Percentiles rank a stretch among this genome's conserved stretches.
Evolutionary conservation across 2,888 invertebrate species (phyloP).

Genomic region (Gerris lacustris): DNA sequence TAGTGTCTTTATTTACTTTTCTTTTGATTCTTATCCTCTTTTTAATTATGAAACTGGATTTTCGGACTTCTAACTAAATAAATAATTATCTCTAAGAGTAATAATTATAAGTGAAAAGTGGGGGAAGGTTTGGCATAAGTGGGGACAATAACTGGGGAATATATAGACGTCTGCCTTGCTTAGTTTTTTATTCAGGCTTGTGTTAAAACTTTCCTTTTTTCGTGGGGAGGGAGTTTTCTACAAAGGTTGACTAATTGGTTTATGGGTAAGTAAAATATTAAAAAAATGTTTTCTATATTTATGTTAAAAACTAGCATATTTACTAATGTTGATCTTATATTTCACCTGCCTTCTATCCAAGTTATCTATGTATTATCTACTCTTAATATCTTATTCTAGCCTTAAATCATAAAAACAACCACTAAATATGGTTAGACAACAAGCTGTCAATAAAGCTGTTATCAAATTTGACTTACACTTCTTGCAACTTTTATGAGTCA

Average conservation of each 20-base stretch:
- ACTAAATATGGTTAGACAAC: too few species aligned
- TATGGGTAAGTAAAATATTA: constrained; percentile 23
- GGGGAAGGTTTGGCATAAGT: constrained; percentile 12
- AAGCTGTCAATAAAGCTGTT: too few species aligned
- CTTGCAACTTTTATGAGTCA: too few species aligned
- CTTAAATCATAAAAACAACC: too few species aligned
- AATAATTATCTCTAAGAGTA: neutral
- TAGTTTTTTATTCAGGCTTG: neutral
- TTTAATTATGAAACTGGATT: constrained; percentile 13
- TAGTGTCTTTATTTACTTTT: neutral
- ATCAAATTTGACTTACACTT: too few species aligned
- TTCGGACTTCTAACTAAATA: constrained; percentile 12
- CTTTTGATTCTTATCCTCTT: neutral
- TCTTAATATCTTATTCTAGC: too few species aligned
- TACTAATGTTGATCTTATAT: too few species aligned
- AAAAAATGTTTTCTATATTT: too few species aligned
- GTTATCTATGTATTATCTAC: too few species aligned
- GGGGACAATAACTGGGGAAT: constrained; percentile 11
- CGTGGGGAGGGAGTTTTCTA: constrained; percentile 21
- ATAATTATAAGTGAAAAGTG: neutral
- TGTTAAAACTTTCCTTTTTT: neutral
- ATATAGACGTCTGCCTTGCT: neutral
- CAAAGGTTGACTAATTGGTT: constrained; percentile 22
- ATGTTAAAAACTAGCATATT: too few species aligned
- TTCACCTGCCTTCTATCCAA: too few species aligned